These are phyloP conservation scores for Oenanthe melanoleuca DNA, from an alignment of 2,113 vertebrate species.

Conservation along the genomic window DNA sequence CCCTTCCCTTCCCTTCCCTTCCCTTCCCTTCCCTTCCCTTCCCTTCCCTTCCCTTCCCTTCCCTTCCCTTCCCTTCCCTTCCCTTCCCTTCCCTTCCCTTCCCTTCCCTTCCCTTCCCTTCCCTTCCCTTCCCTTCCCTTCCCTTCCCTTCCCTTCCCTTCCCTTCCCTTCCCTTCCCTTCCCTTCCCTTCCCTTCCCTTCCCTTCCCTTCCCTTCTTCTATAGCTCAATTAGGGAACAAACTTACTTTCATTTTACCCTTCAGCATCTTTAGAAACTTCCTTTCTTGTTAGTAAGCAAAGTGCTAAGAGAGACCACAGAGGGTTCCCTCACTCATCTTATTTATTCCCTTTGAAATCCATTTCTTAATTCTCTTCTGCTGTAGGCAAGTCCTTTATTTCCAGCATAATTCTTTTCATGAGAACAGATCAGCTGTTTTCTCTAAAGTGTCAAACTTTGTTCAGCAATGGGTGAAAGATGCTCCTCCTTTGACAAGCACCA, in stretches of 20 bases:
- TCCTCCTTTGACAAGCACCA: background rate
- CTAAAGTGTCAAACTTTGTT: background rate
- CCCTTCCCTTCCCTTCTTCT: background rate
- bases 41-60: background rate
- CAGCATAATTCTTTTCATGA: constrained; percentile 18
- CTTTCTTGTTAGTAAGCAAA: constrained; percentile 11
- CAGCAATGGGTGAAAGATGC: background rate
- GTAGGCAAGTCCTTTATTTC: constrained; percentile 55
- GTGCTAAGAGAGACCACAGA: background rate
- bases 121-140: background rate
- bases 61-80: too few species aligned
- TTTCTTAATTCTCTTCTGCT: constrained; percentile 47
- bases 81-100: background rate
- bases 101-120: too few species aligned
- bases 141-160: too few species aligned
- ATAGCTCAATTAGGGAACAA: background rate
- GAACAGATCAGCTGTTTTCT: constrained; percentile 58
- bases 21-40: background rate
- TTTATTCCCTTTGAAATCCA: constrained; percentile 62
- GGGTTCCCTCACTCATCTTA: background rate
- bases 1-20: too few species aligned
- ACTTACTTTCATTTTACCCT: constrained; percentile 7
- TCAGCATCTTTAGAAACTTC: constrained; percentile 26
- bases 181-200: background rate
- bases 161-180: background rate